Base-by-base conservation (phyloP, 2,113 vertebrate species). In the Sus scrofa region DNA sequence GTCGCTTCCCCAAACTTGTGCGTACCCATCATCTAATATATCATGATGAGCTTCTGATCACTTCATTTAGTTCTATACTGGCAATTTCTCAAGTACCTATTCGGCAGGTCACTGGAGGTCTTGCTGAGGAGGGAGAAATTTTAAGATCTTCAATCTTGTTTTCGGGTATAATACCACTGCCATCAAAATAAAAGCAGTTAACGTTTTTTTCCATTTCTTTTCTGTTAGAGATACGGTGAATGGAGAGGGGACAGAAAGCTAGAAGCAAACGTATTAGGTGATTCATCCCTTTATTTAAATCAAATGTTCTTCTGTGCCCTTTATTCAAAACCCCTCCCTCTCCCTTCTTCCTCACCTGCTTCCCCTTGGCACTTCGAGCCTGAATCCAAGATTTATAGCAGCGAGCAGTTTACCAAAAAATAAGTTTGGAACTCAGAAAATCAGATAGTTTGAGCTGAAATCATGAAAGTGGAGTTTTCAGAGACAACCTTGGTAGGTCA, bases 61-160 rank as follows among this genome's bases (percentile, higher is more conserved):
- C 96, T 93, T 75, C 39, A 92, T 74, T 92, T 75, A 94, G 62
- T 68, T 95, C 90, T 92, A 32, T 54, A 67, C 87, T 63, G 70
- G 77, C 68, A 56, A 50, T 90, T 62, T 97, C 78, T 10, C 1
- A 82, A 96, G 63, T 44, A 86, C 27, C 83, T 74, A 30, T 85
- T 93, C 85, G 92, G 77, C 82, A 89, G 78, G 90, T 89, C 91
- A 88, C 58, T 10, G 50, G n/a, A 91, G 39, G 82, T 95, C 95
- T 95, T 91, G 83, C 91, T 97, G 94, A 96, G 58, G 70, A 56
- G 20, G 68, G 15, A 89, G 83, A 95, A 95, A 96, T 93, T 86
- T 95, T 86, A 96, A 86, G 91, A 83, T 85, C 74, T 89, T 94
- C 91, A 94, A 94, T 97, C 89, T 73, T 96, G 20, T 89, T 95